phyloP scores from a whole-genome alignment of 2,113 vertebrate genomes.

The Telmatochromis brachygnathus region DNA sequence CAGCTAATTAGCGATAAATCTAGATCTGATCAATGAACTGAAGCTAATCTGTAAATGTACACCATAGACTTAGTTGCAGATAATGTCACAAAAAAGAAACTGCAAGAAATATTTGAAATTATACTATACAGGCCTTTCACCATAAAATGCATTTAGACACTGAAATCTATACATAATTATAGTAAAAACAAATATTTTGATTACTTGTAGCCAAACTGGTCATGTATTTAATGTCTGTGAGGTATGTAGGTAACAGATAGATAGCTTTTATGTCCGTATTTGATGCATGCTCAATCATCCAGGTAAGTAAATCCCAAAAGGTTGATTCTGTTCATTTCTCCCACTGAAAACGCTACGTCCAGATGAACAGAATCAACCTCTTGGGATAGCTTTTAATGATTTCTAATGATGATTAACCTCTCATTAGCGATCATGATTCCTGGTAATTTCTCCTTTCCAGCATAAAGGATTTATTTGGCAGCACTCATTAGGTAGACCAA shows the following conservation, averaged over 20 bases:
- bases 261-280: background rate
- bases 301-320: background rate
- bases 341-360: background rate
- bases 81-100: constrained; percentile 11
- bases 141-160: constrained; percentile 6
- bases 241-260: background rate
- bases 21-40: constrained; percentile 34
- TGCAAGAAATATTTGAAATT: background rate
- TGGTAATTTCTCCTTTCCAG: background rate
- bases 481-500: background rate
- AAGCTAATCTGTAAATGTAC: constrained; percentile 37
- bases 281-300: background rate
- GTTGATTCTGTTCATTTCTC: background rate
- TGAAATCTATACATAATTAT: constrained; percentile 64
- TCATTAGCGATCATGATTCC: background rate
- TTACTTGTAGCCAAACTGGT: constrained; percentile 7
- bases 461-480: background rate
- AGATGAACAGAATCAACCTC: background rate
- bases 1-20: constrained; percentile 51
- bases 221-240: background rate
- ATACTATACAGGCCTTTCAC: background rate
- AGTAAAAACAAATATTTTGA: constrained; percentile 26
- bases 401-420: background rate
- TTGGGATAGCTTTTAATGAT: background rate
- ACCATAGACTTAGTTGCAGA: background rate